Conservation (phyloP, 23 tunicate genomes). For the Styela plicata region DNA sequence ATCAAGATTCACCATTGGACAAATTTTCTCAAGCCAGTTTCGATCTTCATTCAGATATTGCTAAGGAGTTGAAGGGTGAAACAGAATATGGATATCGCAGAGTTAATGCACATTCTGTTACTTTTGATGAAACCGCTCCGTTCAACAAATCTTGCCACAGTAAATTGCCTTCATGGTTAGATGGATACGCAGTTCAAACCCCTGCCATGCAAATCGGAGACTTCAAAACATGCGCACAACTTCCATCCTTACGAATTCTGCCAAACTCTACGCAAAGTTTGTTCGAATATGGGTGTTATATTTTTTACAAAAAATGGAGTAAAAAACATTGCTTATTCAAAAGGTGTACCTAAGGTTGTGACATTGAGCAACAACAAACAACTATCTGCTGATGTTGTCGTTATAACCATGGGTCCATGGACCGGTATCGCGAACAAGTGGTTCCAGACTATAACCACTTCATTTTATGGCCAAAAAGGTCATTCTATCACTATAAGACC, state of each 20-base stretch:
- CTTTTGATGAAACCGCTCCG: not conserved
- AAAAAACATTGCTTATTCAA: not conserved
- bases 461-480: constrained; percentile 77
- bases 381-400: constrained; percentile 43
- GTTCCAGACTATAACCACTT: constrained; percentile 38
- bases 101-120: constrained; percentile 34
- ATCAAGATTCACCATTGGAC: constrained; percentile 16
- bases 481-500: constrained; percentile 68
- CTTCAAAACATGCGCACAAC: constrained; percentile 40
- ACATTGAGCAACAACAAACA: constrained; percentile 9
- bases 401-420: constrained; percentile 85
- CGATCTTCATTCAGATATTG: constrained; percentile 37
- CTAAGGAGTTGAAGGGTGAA: constrained; percentile 44
- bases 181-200: constrained; percentile 39
- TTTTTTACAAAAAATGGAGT: constrained; percentile 39
- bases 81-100: constrained; percentile 51
- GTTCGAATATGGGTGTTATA: constrained; percentile 17
- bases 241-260: constrained; percentile 72
- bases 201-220: constrained; percentile 35
- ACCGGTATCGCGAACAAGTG: constrained; percentile 57
- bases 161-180: constrained; percentile 30
- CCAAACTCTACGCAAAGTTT: constrained; percentile 24
- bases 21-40: constrained; percentile 48
- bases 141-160: not conserved
- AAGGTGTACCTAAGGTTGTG: constrained; percentile 21